Evolutionary conservation across 2,797 vertebrate species (phyloP).

Genomic region (Lemur catta): DNA sequence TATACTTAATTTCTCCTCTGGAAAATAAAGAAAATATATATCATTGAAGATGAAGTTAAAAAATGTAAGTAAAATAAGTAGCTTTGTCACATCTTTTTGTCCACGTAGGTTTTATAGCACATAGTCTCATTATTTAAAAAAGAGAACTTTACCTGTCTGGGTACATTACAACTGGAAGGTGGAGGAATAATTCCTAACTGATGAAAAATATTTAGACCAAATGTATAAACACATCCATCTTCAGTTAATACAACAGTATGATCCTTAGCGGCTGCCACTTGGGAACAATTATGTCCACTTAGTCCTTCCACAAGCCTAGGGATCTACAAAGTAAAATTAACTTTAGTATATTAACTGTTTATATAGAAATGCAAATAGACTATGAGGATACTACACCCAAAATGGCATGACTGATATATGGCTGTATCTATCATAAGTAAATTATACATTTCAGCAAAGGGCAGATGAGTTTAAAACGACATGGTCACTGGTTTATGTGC

Average conservation of each 20-base stretch:
- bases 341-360: neutral
- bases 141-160: constrained; percentile 91
- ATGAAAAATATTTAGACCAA: constrained; percentile 96
- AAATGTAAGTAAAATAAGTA: neutral
- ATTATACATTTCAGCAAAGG: neutral
- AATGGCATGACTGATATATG: neutral
- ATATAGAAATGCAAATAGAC: neutral
- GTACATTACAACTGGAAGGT: constrained; percentile 89
- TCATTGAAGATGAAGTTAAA: neutral
- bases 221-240: constrained; percentile 95
- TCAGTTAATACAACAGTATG: constrained; percentile 97
- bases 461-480: neutral
- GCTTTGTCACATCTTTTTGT: neutral
- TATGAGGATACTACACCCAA: neutral
- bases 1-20: neutral
- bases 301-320: constrained; percentile 95
- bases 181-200: constrained; percentile 94
- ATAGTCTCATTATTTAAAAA: constrained; percentile 23
- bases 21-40: constrained; percentile 17
- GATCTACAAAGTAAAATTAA: constrained; percentile 83
- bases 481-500: neutral
- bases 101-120: neutral
- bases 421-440: neutral
- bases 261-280: constrained; percentile 95
- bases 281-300: constrained; percentile 91